Conservation (phyloP, 37 sponge, comb jelly and placozoan genomes). For the Agelas oroides region DNA sequence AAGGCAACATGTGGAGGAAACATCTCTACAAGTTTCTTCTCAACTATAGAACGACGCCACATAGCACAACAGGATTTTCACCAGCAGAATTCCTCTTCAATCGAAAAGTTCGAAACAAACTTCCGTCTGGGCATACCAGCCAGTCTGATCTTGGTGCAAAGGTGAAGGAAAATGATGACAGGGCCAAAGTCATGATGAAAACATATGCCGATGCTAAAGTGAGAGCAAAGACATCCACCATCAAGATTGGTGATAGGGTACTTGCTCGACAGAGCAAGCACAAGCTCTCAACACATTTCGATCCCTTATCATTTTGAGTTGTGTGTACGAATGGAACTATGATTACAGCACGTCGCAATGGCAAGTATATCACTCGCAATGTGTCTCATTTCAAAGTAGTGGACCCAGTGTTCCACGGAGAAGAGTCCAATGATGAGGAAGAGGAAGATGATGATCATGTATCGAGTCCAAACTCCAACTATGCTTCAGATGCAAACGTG, state of each 20-base stretch:
- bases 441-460: background rate
- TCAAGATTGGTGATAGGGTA: conserved; percentile 38
- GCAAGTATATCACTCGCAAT: conserved; percentile 35
- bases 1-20: too few relatives aligned
- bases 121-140: conserved; percentile 15
- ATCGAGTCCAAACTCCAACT: background rate
- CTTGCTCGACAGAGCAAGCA: conserved; percentile 31
- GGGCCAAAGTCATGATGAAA: conserved; percentile 47
- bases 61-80: conserved; percentile 25
- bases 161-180: conserved; percentile 28
- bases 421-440: background rate
- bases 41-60: conserved; percentile 23
- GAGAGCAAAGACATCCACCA: conserved; percentile 23
- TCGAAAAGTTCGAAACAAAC: conserved; percentile 46
- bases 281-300: conserved; percentile 35
- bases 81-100: conserved; percentile 32
- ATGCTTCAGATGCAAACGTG: background rate
- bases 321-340: conserved; percentile 30
- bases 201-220: background rate
- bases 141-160: background rate
- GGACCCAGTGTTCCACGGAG: background rate
- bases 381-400: conserved; percentile 30
- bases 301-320: conserved; percentile 35
- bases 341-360: conserved; percentile 40
- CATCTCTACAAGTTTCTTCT: conserved; percentile 13